Base-by-base conservation (phyloP, 2,113 vertebrate genomes). In the Amphilophus citrinellus region DNA sequence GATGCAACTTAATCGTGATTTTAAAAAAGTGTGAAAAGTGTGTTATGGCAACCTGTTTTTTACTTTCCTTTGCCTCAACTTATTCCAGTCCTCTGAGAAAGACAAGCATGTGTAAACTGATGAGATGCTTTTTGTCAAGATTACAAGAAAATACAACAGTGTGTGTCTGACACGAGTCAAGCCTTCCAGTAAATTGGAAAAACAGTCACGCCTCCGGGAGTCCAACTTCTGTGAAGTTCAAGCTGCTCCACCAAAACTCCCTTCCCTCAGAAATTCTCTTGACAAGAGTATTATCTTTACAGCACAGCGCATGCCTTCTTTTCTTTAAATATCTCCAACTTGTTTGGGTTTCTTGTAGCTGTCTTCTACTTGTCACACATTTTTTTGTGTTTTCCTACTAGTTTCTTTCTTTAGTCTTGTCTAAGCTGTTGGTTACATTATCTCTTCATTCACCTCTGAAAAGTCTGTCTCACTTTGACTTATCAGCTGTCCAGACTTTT, bases 251-350 rank as follows among this genome's bases (percentile, higher is more conserved):
- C 61, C 50, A 35, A 35, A 24, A 68, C n/a, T 10, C 5, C 3
- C 14, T 10, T 18, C 37, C 63, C 27, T 84, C 66, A 61, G 11
- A 56, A 53, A 76, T 73, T 79, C 63, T 39, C 75, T 61, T 79
- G 68, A 50, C 77, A 87, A 73, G 60, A 77, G 7, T 17, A 61
- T 76, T 73, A 85, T 87, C 65, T 42, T 85, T 66, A 91, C 61
- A 76, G 32, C 30, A 5, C 73, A 78, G 58, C 6, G 62, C 42
- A 1, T 6, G 22, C 83, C 50, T 56, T 6, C 39, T 71, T 39
- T 35, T 59, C 61, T 37, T 63, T 78, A 63, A 73, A 79, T 78
- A 83, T 3, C 61, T 76, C 75, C 65, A 6, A 53, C 27, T 50
- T 84, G 15, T 30, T 87, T 80, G 59, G 17, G 35, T 76, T 39